phyloP scores from a whole-genome alignment of 2,797 vertebrate species.

The Columba guinea region DNA sequence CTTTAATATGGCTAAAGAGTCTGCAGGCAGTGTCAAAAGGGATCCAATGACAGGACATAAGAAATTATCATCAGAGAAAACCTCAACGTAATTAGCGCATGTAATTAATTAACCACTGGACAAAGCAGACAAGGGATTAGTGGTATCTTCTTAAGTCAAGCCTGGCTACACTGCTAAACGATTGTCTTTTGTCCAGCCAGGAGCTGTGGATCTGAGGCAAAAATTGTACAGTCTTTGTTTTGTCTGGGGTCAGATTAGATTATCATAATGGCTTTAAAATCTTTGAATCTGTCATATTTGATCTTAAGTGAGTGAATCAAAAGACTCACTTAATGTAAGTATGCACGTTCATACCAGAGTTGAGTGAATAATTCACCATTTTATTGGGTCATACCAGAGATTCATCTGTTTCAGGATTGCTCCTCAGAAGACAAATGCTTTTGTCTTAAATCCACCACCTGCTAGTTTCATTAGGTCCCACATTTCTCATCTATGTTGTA shows the following conservation, averaged over 20 bases:
- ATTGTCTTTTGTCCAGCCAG: slow-evolving; percentile 36
- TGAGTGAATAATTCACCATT: slow-evolving; percentile 13
- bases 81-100: background rate
- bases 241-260: slow-evolving; percentile 59
- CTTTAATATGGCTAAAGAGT: background rate
- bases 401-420: background rate
- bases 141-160: slow-evolving; percentile 45
- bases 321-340: slow-evolving; percentile 23
- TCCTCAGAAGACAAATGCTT: slow-evolving; percentile 9
- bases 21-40: background rate
- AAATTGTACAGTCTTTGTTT: slow-evolving; percentile 43
- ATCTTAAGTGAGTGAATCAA: slow-evolving; percentile 52
- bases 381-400: slow-evolving; percentile 23
- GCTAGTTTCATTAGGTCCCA: background rate
- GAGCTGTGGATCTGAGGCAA: background rate
- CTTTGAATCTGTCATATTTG: slow-evolving; percentile 57
- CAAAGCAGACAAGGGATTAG: slow-evolving; percentile 36
- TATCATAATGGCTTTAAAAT: slow-evolving; percentile 52
- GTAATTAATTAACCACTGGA: slow-evolving; percentile 45
- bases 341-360: slow-evolving; percentile 26
- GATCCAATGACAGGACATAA: background rate
- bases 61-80: background rate
- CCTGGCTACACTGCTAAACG: background rate
- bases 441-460: slow-evolving; percentile 25
- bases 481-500: background rate